Conservation (phyloP, 2,888 invertebrate genomes). For the Sinhomidia bicolor region DNA sequence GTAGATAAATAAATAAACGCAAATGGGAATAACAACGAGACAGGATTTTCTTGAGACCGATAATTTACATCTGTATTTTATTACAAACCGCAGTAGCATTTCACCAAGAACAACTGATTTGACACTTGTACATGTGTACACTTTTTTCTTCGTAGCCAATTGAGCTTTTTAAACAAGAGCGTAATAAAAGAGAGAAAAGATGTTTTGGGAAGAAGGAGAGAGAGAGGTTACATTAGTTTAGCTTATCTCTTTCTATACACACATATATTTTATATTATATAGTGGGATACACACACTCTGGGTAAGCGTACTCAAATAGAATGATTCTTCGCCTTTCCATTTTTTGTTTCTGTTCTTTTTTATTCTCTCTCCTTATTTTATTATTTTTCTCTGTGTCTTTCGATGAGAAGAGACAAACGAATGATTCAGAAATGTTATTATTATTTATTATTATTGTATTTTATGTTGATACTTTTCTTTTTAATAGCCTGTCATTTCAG, state of each 20-base stretch:
- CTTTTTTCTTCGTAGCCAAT: constrained; percentile 58
- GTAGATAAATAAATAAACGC: not conserved
- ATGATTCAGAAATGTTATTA: constrained; percentile 40
- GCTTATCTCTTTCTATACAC: too few species aligned
- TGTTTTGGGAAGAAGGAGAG: constrained; percentile 6
- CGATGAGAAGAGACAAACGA: constrained; percentile 1
- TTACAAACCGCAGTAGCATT: constrained; percentile 37
- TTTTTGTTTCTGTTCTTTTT: not conserved
- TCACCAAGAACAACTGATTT: constrained; percentile 13
- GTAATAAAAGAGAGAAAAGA: constrained; percentile 55
- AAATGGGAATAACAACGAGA: not conserved
- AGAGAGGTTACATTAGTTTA: not conserved
- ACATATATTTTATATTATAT: not conserved
- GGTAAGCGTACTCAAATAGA: not conserved
- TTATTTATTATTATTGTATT: not conserved
- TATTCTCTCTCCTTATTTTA: not conserved
- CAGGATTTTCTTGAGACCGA: not conserved
- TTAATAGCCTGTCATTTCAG: constrained; percentile 96
- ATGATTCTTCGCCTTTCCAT: not conserved
- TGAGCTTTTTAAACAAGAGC: constrained; percentile 48
- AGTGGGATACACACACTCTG: not conserved
- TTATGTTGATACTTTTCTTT: not conserved
- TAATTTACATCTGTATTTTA: constrained; percentile 44
- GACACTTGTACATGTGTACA: too few species aligned
- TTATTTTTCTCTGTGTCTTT: not conserved